Conservation (phyloP, 2,797 vertebrate species). For the Alexandromys oeconomus region DNA sequence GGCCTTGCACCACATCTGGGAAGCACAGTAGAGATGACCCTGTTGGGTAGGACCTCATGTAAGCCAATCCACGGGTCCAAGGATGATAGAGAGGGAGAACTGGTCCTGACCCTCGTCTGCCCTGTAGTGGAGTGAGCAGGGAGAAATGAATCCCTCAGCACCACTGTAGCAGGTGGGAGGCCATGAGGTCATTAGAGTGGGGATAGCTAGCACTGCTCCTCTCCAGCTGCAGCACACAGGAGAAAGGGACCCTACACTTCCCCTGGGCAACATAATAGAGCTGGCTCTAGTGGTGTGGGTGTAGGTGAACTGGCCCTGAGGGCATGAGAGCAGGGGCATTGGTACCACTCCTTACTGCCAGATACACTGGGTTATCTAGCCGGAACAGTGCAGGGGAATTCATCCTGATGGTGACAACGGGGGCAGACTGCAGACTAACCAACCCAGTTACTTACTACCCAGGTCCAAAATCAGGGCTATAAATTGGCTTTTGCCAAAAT, state of each 20-base stretch:
- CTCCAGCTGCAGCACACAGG: background rate
- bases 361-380: background rate
- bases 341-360: background rate
- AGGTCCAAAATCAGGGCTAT: background rate
- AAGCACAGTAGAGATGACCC: background rate
- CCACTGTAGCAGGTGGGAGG: background rate
- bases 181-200: background rate
- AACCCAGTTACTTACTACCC: background rate
- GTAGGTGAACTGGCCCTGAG: background rate
- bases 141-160: background rate
- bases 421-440: background rate
- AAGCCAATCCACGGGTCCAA: rapidly evolving
- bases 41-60: background rate
- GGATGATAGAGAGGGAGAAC: background rate
- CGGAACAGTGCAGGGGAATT: background rate
- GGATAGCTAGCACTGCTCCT: background rate
- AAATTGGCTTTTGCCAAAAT: background rate
- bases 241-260: no score
- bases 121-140: background rate
- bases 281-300: background rate
- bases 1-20: background rate
- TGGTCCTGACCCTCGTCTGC: background rate
- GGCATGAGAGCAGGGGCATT: background rate
- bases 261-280: no score
- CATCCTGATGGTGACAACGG: background rate